phyloP scores from a whole-genome alignment of 2,888 invertebrate species.

The Leptothorax acervorum region DNA sequence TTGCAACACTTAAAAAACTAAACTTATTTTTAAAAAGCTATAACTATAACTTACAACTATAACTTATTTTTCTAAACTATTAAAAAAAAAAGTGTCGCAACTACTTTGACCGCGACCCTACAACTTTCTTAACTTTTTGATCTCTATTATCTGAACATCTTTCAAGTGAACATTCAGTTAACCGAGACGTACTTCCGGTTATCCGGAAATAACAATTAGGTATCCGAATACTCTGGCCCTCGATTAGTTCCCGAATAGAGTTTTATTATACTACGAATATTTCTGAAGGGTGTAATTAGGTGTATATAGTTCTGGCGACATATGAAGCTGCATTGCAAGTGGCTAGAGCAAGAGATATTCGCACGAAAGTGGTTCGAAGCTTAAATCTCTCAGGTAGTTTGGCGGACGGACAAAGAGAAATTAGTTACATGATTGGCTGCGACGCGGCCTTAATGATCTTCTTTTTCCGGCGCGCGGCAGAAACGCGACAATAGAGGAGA shows the following conservation, averaged over 20 bases:
- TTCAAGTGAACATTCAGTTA: not conserved
- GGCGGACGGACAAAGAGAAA: constrained; percentile 24
- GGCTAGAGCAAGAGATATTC: constrained; percentile 1
- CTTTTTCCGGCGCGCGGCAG: not conserved
- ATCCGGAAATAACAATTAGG: not conserved
- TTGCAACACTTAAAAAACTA: no score
- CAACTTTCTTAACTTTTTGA: not conserved
- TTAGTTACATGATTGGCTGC: constrained; percentile 32
- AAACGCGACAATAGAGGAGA: constrained; percentile 35
- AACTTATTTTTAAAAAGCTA: no score
- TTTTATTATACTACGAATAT: not conserved
- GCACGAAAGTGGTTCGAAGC: not conserved
- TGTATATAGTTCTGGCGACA: not conserved
- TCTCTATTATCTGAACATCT: not conserved
- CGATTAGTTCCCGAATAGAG: not conserved
- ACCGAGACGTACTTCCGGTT: not conserved
- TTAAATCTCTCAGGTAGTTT: constrained; percentile 17
- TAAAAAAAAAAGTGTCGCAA: no score
- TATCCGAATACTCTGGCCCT: not conserved
- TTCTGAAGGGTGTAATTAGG: not conserved
- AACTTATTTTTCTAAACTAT: no score
- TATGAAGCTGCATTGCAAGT: not conserved
- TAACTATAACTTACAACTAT: no score
- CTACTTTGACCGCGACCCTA: no score
- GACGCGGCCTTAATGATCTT: constrained; percentile 44